A percentile compares a stretch with the other conserved stretches of the same genome.
Conservation (phyloP, 2,888 invertebrate genomes). For the Malthinus flaveolus region DNA sequence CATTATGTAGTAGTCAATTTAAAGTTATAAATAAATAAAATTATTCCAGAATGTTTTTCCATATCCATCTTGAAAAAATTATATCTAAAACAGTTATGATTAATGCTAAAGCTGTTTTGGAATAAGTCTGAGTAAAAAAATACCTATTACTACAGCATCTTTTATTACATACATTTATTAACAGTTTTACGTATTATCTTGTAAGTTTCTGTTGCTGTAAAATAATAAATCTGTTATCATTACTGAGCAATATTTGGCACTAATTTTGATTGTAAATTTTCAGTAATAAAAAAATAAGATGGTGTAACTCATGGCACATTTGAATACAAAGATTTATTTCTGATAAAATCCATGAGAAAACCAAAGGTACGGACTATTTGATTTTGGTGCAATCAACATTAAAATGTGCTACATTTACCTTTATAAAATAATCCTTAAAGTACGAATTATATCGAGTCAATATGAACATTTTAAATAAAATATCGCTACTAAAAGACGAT, state of each 20-base stretch:
- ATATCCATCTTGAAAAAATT: too few relatives aligned
- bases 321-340: not conserved
- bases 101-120: not conserved
- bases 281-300: not conserved
- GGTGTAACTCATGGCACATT: not conserved
- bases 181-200: too few relatives aligned
- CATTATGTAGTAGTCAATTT: not conserved
- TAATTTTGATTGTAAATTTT: not conserved
- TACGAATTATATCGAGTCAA: too few relatives aligned
- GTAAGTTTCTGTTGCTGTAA: too few relatives aligned
- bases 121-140: too few relatives aligned
- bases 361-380: not conserved
- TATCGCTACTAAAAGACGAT: too few relatives aligned
- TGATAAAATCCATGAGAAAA: not conserved
- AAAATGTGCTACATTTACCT: not conserved
- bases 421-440: not conserved
- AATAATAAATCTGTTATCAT: too few relatives aligned
- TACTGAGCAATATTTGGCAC: not conserved
- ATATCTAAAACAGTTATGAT: not conserved
- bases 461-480: too few relatives aligned
- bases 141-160: too few relatives aligned
- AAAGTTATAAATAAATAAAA: not conserved
- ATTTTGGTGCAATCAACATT: slow-evolving; percentile 1
- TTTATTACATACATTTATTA: too few relatives aligned
- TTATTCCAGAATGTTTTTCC: too few relatives aligned